Base-by-base conservation (phyloP, 2,797 vertebrate genomes). In the Hipposideros larvatus region DNA sequence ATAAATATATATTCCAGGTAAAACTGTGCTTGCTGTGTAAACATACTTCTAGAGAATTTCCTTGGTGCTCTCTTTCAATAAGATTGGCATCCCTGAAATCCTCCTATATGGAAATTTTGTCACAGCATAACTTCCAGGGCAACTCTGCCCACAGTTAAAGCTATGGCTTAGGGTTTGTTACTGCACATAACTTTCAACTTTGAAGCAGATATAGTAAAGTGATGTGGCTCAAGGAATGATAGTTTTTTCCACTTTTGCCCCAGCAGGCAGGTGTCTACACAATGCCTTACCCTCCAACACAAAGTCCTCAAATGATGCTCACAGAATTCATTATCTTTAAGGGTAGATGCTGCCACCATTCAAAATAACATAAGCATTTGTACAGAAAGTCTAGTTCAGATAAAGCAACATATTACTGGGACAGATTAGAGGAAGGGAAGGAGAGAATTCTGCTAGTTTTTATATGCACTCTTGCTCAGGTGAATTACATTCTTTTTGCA, bases 401-500 rank as follows among this genome's bases (percentile, higher is more conserved):
- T 37, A 87, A 92, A 82, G 19, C 59, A 95, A 73, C 5, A 59
- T 75, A 78, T 37, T 68, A 85, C 82, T 9, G 75, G 18, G 57
- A 14, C 87, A 90, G 73, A 71, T 46, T 41, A 89, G 55, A 71
- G 15, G 19, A 74, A 73, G 16, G 7, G 26, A n/a, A 86, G 34
- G 46, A 86, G n/a, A 93, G 46, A 87, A 87, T n/a, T 57, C 28
- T 66, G 73, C 41, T 73, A 75, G 24, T 63, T 85, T 97, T 68
- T 57, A 10, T 31, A n/a, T 22, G 4, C 10, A 80, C 19, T 83
- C 63, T 79, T 91, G 66, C 22, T n/a, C 34, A 4, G 48, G 31
- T 73, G 68, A 80, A 94, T 75, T 83, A 94, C 88, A 89, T 41
- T 88, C 14, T 73, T 88, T 89, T 79, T 92, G 82, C 31, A 84